Evolutionary conservation across 2,888 invertebrate genomes (phyloP).

Genomic region (Bombylius major): DNA sequence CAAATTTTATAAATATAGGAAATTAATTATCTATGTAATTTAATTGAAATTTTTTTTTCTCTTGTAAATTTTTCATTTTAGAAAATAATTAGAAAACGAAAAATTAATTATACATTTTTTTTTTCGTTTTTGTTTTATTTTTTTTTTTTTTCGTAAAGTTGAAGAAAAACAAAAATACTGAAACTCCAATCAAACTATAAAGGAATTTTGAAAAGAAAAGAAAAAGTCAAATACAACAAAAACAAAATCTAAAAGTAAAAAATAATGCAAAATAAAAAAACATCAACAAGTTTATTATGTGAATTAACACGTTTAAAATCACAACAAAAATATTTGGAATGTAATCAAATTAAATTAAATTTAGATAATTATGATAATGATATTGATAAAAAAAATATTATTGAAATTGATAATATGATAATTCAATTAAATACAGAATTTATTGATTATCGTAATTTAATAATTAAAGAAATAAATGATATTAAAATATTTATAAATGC

Average conservation of each 20-base stretch:
- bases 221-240: not conserved
- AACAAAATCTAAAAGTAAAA: not conserved
- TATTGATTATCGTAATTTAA: constrained; percentile 17
- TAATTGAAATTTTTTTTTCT: too few relatives aligned
- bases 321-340: constrained; percentile 35
- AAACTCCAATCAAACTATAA: too few relatives aligned
- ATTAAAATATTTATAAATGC: constrained; percentile 26
- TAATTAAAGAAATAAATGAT: constrained; percentile 25
- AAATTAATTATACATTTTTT: too few relatives aligned
- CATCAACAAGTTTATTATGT: constrained; percentile 27
- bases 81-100: too few relatives aligned
- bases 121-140: too few relatives aligned
- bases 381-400: constrained; percentile 12
- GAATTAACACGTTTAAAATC: constrained; percentile 33
- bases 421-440: constrained; percentile 20
- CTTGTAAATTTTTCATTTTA: too few relatives aligned
- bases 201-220: too few relatives aligned
- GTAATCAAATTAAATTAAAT: constrained; percentile 30
- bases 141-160: too few relatives aligned
- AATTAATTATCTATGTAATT: too few relatives aligned
- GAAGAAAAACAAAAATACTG: too few relatives aligned
- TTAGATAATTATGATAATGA: constrained; percentile 21
- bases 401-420: constrained; percentile 28
- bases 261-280: constrained; percentile 13
- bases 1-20: too few relatives aligned